Evolutionary conservation across 2,797 vertebrate species (phyloP).

Genomic region (Hephaestus fuliginosus): DNA sequence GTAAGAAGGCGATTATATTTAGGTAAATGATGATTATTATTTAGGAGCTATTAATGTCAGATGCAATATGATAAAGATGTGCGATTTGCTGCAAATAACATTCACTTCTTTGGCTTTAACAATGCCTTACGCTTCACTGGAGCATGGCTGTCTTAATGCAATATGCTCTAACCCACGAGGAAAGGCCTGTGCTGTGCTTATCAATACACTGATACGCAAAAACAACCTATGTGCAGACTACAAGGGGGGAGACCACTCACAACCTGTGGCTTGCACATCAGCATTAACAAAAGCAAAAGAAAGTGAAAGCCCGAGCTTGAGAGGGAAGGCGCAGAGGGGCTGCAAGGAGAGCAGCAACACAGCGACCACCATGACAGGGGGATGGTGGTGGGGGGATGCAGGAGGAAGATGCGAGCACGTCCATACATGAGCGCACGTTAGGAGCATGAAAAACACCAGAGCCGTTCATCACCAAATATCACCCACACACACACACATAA

Average conservation of each 20-base stretch:
- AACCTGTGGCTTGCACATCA: slow-evolving; percentile 78
- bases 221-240: not conserved
- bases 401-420: slow-evolving; percentile 46
- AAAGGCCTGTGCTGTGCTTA: slow-evolving; percentile 39
- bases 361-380: slow-evolving; percentile 81
- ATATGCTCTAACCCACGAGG: not conserved
- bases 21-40: rapidly evolving
- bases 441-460: slow-evolving; percentile 18
- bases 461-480: not conserved
- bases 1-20: not conserved
- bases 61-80: rapidly evolving
- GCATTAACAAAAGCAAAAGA: slow-evolving; percentile 53
- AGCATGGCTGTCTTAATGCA: not conserved
- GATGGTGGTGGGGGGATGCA: slow-evolving; percentile 33
- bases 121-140: not conserved
- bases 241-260: slow-evolving; percentile 23
- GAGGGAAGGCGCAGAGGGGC: slow-evolving; percentile 11
- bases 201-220: slow-evolving; percentile 1
- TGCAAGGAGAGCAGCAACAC: slow-evolving; percentile 39
- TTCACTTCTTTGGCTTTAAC: not conserved
- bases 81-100: not conserved
- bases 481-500: not conserved
- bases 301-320: slow-evolving; percentile 27
- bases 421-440: slow-evolving; percentile 23
- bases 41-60: not conserved